Conservation (phyloP, 2,797 vertebrate species). For the Centropyge bicolor region DNA sequence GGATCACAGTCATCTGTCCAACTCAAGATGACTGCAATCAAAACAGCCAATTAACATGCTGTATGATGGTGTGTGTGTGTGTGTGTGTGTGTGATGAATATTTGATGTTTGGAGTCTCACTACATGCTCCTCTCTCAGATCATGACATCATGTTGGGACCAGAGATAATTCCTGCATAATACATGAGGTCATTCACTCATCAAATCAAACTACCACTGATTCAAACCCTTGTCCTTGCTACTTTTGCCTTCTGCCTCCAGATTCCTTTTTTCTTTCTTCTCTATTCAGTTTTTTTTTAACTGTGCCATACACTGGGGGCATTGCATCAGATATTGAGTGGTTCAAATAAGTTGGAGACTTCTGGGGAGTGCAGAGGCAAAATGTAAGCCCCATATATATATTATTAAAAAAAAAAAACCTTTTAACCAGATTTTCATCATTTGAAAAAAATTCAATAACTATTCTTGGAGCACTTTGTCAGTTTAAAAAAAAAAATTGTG, state of each 20-base stretch:
- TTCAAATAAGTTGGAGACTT: slow-evolving; percentile 23
- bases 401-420: neutral
- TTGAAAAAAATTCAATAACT: slow-evolving; percentile 1
- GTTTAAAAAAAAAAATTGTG: neutral
- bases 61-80: slow-evolving; percentile 28
- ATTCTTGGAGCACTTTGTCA: neutral
- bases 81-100: slow-evolving; percentile 65
- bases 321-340: slow-evolving; percentile 23
- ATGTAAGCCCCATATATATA: too few species aligned
- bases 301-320: neutral
- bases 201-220: slow-evolving; percentile 52
- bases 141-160: slow-evolving; percentile 75
- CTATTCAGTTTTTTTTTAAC: neutral
- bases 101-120: slow-evolving; percentile 70
- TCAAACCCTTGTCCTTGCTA: slow-evolving; percentile 26
- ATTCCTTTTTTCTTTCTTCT: neutral
- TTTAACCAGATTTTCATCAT: neutral
- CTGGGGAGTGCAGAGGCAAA: neutral
- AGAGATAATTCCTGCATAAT: slow-evolving; percentile 71
- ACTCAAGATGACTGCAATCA: slow-evolving; percentile 35
- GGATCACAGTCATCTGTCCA: slow-evolving; percentile 25
- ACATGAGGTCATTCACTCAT: slow-evolving; percentile 68
- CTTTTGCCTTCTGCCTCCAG: slow-evolving; percentile 6
- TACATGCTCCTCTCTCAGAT: slow-evolving; percentile 72
- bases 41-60: slow-evolving; percentile 60